phyloP scores from a whole-genome alignment of 2,888 invertebrate species.

The Frankliniella intonsa region DNA sequence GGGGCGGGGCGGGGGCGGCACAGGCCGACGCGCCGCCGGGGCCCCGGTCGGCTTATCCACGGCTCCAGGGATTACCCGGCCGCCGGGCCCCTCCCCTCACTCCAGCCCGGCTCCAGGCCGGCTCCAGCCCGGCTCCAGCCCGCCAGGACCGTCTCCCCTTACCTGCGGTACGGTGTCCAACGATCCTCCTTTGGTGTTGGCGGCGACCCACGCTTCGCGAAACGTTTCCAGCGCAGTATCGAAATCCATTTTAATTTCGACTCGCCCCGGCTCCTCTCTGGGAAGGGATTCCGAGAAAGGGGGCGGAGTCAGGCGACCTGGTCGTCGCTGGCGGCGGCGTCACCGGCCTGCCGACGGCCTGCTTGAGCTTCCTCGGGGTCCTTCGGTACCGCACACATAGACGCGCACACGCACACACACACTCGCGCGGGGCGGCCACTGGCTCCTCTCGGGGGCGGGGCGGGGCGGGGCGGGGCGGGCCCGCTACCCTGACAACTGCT shows the following conservation, averaged over 20 bases:
- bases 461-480: constrained; percentile 19
- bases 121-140: background rate
- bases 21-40: background rate
- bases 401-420: too few relatives aligned
- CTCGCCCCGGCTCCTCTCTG: background rate
- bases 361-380: too few relatives aligned
- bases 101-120: background rate
- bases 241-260: constrained; percentile 72
- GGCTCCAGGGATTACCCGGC: background rate
- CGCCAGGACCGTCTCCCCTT: constrained; percentile 40
- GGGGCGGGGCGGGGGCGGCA: too few relatives aligned
- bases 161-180: constrained; percentile 63
- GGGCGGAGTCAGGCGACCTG: too few relatives aligned
- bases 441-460: too few relatives aligned
- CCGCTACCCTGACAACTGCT: background rate
- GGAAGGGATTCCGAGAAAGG: background rate
- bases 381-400: too few relatives aligned
- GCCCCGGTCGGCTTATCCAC: background rate
- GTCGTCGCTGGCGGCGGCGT: too few relatives aligned
- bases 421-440: too few relatives aligned
- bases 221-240: constrained; percentile 98
- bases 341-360: too few relatives aligned
- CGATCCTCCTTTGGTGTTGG: constrained; percentile 67
- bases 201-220: constrained; percentile 95
- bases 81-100: background rate